phyloP scores from a whole-genome alignment of 23 tunicate genomes.

The Ascidia mentula region DNA sequence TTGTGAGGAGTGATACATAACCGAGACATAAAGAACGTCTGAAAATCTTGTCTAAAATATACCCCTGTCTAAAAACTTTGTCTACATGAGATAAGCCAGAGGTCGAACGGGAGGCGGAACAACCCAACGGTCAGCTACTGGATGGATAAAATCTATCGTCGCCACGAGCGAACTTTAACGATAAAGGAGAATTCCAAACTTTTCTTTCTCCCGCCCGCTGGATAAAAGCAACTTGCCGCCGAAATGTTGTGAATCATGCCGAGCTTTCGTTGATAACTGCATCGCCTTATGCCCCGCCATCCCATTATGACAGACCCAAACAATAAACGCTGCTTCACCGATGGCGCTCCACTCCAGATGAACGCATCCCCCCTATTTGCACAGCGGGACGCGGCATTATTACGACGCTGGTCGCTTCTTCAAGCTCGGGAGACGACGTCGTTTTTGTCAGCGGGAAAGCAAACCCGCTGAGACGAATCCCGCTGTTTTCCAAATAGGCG shows the following conservation, averaged over 20 bases:
- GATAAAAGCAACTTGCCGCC: background rate
- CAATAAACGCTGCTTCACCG: background rate
- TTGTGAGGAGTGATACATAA: too few relatives aligned
- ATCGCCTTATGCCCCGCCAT: background rate
- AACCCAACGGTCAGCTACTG: too few relatives aligned
- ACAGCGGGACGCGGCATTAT: constrained; percentile 12
- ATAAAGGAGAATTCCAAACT: background rate
- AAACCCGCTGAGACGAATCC: background rate
- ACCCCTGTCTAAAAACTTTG: too few relatives aligned
- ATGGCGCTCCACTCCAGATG: constrained; percentile 11
- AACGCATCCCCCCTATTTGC: constrained; percentile 14
- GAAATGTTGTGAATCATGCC: background rate
- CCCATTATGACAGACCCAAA: background rate
- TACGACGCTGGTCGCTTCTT: background rate
- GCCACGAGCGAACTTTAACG: background rate
- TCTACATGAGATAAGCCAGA: too few relatives aligned
- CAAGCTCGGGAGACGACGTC: too few relatives aligned
- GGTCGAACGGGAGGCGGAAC: too few relatives aligned
- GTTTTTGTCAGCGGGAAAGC: background rate
- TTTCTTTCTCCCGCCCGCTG: background rate
- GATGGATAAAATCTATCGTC: too few relatives aligned
- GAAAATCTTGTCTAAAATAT: too few relatives aligned
- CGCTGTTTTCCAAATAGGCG: background rate
- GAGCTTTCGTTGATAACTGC: background rate
- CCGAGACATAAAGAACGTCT: too few relatives aligned